A percentile compares a stretch with the other conserved stretches of the same genome.
Evolutionary conservation across 1,140 invertebrate species (phyloP).

Genomic region (Cotesia vestalis): DNA sequence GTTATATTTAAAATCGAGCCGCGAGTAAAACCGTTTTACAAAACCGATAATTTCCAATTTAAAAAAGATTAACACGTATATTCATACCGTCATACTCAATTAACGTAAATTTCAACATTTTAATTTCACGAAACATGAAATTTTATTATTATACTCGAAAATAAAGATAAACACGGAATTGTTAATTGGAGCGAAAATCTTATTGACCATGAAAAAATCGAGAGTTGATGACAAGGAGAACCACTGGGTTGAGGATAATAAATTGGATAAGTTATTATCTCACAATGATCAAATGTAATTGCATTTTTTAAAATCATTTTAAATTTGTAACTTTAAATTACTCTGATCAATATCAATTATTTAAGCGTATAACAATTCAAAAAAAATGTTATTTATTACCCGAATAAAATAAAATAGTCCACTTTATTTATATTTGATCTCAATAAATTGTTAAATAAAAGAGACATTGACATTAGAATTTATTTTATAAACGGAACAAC

Average conservation of each 20-base stretch:
- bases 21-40: no score
- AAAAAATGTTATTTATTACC: no score
- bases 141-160: background rate
- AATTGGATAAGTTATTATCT: conserved; percentile 4
- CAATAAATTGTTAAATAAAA: background rate
- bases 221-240: conserved; percentile 47
- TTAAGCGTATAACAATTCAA: no score
- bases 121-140: background rate
- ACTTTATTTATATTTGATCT: no score
- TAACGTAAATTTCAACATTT: background rate
- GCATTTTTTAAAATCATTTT: background rate
- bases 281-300: conserved; percentile 25
- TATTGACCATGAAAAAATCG: conserved; percentile 22
- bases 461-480: conserved; percentile 6
- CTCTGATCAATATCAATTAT: background rate
- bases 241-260: conserved; percentile 40
- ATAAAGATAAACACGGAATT: background rate
- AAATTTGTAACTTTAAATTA: background rate
- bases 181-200: background rate
- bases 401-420: no score
- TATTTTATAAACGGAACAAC: conserved; percentile 4
- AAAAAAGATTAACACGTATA: background rate
- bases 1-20: no score
- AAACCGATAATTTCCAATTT: no score
- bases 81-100: background rate